phyloP scores from a whole-genome alignment of 1,140 invertebrate species.

The Neodiprion lecontei region DNA sequence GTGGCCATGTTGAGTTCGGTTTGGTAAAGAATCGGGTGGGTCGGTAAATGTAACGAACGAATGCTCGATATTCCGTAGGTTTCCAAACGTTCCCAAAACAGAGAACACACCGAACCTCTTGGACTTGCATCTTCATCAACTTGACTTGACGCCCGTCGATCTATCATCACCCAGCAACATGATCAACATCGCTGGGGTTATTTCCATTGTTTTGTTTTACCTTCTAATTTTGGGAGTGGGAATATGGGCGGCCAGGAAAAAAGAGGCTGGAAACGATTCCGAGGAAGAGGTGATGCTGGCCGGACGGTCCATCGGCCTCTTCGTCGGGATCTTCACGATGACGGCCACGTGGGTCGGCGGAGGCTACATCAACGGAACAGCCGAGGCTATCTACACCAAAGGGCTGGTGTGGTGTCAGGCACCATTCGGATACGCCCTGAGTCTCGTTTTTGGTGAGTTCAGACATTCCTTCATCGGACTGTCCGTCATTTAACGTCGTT shows the following conservation, averaged over 20 bases:
- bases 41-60: background rate
- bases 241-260: slow-evolving; percentile 94
- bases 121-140: slow-evolving; percentile 52
- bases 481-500: background rate
- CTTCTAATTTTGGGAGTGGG: slow-evolving; percentile 90
- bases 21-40: background rate
- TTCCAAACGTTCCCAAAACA: slow-evolving; percentile 52
- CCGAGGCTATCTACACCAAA: slow-evolving; percentile 91
- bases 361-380: slow-evolving; percentile 98
- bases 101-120: slow-evolving; percentile 51
- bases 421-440: slow-evolving; percentile 95
- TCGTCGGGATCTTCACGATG: slow-evolving; percentile 98
- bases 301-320: slow-evolving; percentile 92
- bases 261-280: slow-evolving; percentile 81
- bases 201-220: slow-evolving; percentile 95
- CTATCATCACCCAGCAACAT: slow-evolving; percentile 68
- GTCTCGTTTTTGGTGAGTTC: slow-evolving; percentile 85
- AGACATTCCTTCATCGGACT: background rate
- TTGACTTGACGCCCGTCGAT: slow-evolving; percentile 53
- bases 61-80: slow-evolving; percentile 32
- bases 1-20: background rate
- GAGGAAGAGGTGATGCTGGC: slow-evolving; percentile 98
- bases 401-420: slow-evolving; percentile 97
- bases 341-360: slow-evolving; percentile 99
- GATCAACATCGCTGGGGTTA: slow-evolving; percentile 90